Evolutionary conservation across 2,113 vertebrate species (phyloP).

Genomic region (Panthera uncia): DNA sequence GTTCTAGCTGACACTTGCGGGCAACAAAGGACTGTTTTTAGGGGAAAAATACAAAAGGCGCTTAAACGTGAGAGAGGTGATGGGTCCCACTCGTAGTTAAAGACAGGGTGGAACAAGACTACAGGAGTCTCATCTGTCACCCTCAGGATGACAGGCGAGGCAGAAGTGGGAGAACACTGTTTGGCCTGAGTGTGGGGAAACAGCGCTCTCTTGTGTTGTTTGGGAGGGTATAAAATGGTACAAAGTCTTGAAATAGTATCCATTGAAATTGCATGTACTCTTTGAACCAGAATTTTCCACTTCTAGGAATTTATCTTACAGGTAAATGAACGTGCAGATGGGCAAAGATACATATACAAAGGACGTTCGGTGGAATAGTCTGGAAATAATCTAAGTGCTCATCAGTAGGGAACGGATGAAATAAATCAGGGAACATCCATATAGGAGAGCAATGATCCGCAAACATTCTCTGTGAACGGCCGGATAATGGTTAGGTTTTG

Average conservation of each 20-base stretch:
- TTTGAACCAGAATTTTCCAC: background rate
- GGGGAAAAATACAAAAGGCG: background rate
- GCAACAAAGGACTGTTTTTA: background rate
- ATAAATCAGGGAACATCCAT: background rate
- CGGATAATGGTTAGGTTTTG: too few relatives aligned
- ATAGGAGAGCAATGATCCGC: background rate
- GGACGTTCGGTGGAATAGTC: background rate
- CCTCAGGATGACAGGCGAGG: background rate
- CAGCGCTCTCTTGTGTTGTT: fast-evolving
- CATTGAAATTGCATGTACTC: background rate
- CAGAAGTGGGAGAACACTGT: background rate
- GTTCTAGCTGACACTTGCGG: background rate
- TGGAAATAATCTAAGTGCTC: background rate
- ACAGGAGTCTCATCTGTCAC: background rate
- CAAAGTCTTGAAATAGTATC: background rate
- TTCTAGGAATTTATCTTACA: background rate
- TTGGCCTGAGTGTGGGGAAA: background rate
- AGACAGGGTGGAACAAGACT: background rate
- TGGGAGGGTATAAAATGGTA: background rate
- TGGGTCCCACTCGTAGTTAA: background rate
- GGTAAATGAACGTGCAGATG: background rate
- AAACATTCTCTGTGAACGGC: background rate
- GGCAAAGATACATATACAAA: background rate
- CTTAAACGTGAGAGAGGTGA: background rate
- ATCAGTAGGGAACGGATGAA: background rate